Base-by-base conservation (phyloP, 2,113 vertebrate genomes). In the Hippocampus mohnikei region DNA sequence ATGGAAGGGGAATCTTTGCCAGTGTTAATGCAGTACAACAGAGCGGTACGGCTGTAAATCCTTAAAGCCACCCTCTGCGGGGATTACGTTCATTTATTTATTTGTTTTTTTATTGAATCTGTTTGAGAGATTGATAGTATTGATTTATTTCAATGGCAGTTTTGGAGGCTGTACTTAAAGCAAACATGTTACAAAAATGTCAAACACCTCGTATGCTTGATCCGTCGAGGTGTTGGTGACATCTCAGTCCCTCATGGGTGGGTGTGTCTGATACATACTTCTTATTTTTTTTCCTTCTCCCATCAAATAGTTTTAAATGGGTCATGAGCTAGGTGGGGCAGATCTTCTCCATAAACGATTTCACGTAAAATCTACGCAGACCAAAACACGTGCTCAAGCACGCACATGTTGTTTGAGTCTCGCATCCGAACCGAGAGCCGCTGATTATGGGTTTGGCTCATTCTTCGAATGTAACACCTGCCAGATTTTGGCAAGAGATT, bases 241-340 rank as follows among this genome's bases (percentile, higher is more conserved):
- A 62, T 62, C 33, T 8, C 8, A 10, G 60, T 62, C 60, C 33
- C 33, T 11, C 12, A 5, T 53, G 52, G 21, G 21, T 53, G 52
- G 52, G 52, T 53, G 21, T 53, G 52, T 53, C 52, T 21, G 21
- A 53, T 53, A 53, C 21, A n/a, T 33, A 2, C 20, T 9, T n/a
- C 3, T 53, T n/a, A 0, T 21, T 20, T 21, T 21, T 6, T 21
- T 52, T 21, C 10, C 3, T 21, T n/a, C 21, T n/a, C 8, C 21
- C 2, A 21, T 53, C 20, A 81, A 60, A 67, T 52, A 52, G 23
- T 67, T 80, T 60, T 64, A 77, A 86, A 66, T 84, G 83, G 78
- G 80, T 74, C 72, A 27, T 56, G 75, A 58, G 66, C 73, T 81
- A 80, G 87, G 84, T 75, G 84, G 74, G 75, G 79, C 72, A 53